Conservation (phyloP, 2,797 vertebrate species). For the Eidolon dupreanum region DNA sequence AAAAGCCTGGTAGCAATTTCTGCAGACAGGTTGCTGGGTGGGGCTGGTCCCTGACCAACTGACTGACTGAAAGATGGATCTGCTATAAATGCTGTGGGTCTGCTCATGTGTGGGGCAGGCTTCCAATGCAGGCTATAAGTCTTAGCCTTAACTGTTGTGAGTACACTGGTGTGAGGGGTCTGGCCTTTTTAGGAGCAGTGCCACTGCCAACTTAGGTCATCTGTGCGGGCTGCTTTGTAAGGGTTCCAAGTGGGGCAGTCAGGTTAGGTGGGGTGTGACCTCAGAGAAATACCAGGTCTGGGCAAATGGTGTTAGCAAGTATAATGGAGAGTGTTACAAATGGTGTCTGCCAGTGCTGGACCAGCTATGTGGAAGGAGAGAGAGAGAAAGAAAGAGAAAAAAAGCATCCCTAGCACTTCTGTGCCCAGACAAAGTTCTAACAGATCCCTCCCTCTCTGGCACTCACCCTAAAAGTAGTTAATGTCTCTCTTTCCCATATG, state of each 20-base stretch:
- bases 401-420: neutral
- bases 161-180: neutral
- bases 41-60: neutral
- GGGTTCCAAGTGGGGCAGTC: no score
- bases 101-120: neutral
- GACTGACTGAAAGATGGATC: neutral
- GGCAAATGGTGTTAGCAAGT: neutral
- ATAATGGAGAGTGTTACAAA: neutral
- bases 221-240: neutral
- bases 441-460: neutral
- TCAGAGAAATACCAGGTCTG: neutral
- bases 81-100: neutral
- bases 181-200: neutral
- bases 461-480: neutral
- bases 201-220: neutral
- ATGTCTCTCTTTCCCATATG: neutral
- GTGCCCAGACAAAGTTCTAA: neutral
- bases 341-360: no score
- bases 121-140: neutral
- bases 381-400: no score
- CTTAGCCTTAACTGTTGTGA: neutral
- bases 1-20: no score
- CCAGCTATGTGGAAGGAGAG: neutral
- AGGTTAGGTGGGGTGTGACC: neutral
- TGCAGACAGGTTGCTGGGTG: neutral